Evolutionary conservation across 2,113 vertebrate genomes (phyloP), one percentile per base, ranked within the genome.

Genomic region (Camelus dromedarius): DNA sequence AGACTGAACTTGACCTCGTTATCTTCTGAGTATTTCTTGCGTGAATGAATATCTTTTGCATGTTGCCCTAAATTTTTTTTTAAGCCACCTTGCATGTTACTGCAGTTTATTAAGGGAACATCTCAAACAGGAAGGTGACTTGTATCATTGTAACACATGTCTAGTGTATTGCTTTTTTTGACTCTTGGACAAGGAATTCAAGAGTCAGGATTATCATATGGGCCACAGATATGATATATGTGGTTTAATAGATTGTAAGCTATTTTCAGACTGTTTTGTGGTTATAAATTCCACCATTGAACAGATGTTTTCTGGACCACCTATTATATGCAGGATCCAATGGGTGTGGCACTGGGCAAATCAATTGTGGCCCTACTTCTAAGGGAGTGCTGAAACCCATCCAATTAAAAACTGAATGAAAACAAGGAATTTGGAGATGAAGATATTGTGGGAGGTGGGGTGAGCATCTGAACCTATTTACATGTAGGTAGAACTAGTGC

Each of bases 1-100:
- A 85, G 75, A 58, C 67, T 86, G 46, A 90, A 83, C 70, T 91
- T 93, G 79, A 79, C 84, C 11, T 58, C 42, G 26, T 58, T 97
- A 72, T 89, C 64, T 92, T 75, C 52, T 62, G 76, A 62, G 30
- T n/a, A 35, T 35, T 89, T 89, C 15, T 89, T 42, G 35, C 26
- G 38, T 69, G 38, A 35, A 87, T 46, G 18, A 54, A 75, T 7
- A 13, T n/a, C 4, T 20, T n/a, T 81, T 70, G 19, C 32, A 52
- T 69, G 26, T 77, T 77, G 18, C 70, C 46, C 24, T 89, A 62
- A 76, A 80, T 60, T 42, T 42, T 42, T 42, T 42, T 42, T 42
- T 42, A 42, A 89, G 3, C 14, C 2, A 89, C 72, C 56, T 69
- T 54, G 15, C 30, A 58, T 19, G 14, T 66, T 81, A 91, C 35